These are phyloP conservation scores for Stratiolaelaps scimitus DNA, from an alignment of 1,140 invertebrate species.

Conservation along the genomic window DNA sequence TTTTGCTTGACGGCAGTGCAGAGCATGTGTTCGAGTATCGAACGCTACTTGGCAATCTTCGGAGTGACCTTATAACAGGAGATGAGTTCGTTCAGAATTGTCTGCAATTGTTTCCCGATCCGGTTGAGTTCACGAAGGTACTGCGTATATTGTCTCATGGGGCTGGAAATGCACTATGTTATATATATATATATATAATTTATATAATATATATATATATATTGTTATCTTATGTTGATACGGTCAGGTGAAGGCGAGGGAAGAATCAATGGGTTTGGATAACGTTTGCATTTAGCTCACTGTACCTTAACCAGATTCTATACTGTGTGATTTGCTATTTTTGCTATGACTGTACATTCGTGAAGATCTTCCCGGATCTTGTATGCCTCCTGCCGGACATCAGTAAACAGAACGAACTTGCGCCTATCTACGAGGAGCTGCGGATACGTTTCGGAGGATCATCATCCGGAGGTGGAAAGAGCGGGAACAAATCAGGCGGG, in stretches of 20 bases:
- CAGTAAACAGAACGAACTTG: conserved; percentile 7
- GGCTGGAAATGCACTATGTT: too few relatives aligned
- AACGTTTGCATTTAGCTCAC: too few relatives aligned
- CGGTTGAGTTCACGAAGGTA: background rate
- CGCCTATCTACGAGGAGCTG: background rate
- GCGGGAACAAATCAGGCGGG: background rate
- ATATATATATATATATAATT: too few relatives aligned
- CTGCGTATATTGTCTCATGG: too few relatives aligned
- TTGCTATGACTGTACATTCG: background rate
- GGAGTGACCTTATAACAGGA: background rate
- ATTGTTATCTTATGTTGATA: too few relatives aligned
- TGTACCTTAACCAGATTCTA: too few relatives aligned
- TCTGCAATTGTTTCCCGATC: background rate
- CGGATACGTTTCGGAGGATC: too few relatives aligned
- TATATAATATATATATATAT: too few relatives aligned
- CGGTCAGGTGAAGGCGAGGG: too few relatives aligned
- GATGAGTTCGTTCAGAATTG: conserved; percentile 16
- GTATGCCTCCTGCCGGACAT: conserved; percentile 20
- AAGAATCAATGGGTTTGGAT: too few relatives aligned
- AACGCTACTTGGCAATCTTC: background rate
- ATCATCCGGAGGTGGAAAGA: too few relatives aligned
- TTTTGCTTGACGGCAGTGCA: background rate
- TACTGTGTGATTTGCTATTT: too few relatives aligned
- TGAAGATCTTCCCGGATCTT: background rate
- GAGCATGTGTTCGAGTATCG: conserved; percentile 24